Percentiles rank a stretch among this genome's conserved stretches.
Evolutionary conservation across 2,888 invertebrate genomes (phyloP).

Genomic region (Xestia sexstrigata): DNA sequence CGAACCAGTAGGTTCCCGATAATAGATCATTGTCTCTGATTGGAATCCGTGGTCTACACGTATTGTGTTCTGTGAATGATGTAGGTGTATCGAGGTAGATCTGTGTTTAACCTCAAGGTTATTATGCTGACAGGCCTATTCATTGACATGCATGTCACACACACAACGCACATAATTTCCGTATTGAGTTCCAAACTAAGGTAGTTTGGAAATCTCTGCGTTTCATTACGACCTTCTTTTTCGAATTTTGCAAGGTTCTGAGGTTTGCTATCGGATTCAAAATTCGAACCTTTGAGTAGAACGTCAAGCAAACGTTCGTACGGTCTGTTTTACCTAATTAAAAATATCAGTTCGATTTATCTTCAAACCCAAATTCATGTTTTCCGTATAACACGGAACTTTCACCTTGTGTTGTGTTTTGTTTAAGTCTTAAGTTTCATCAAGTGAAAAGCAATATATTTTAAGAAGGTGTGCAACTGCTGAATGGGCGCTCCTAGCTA

Average conservation of each 20-base stretch:
- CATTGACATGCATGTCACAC: background rate
- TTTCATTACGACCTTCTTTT: background rate
- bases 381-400: background rate
- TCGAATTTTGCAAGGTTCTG: background rate
- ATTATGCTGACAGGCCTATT: background rate
- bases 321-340: background rate
- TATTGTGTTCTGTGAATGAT: background rate
- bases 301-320: background rate
- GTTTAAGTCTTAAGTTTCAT: too few species aligned
- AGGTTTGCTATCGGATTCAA: background rate
- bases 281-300: background rate
- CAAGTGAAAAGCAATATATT: too few species aligned
- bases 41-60: background rate
- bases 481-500: too few species aligned
- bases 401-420: too few species aligned
- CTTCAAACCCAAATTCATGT: background rate
- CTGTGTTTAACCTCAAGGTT: background rate
- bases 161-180: background rate
- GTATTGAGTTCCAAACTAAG: too few species aligned
- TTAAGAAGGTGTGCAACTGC: too few species aligned
- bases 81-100: background rate
- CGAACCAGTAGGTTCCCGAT: slow-evolving; percentile 29
- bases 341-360: background rate
- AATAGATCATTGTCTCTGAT: slow-evolving; percentile 7
- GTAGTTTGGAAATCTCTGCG: background rate